Evolutionary conservation across 1,140 invertebrate genomes (phyloP).

Genomic region (Carposina sasakii): DNA sequence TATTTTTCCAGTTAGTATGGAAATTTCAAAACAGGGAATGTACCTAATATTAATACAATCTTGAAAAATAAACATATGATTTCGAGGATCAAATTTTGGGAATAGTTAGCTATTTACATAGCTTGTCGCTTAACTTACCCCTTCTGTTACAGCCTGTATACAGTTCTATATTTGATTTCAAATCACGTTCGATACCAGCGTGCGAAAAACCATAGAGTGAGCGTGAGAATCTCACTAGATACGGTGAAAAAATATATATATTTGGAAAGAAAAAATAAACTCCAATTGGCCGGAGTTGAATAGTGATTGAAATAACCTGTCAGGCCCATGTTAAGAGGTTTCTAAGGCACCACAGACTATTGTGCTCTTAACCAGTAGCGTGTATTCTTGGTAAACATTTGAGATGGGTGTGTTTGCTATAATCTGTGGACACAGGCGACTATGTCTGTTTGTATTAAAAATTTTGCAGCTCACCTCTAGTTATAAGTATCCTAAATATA

Average conservation of each 20-base stretch:
- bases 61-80: too few relatives aligned
- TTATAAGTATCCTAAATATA: background rate
- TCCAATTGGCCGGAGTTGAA: constrained; percentile 61
- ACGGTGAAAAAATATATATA: too few relatives aligned
- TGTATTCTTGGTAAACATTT: constrained; percentile 68
- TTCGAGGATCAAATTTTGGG: too few relatives aligned
- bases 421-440: constrained; percentile 44
- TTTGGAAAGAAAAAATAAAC: constrained; percentile 57
- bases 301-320: constrained; percentile 70
- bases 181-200: too few relatives aligned
- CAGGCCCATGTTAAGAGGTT: constrained; percentile 70
- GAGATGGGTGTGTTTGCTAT: constrained; percentile 57
- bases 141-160: too few relatives aligned
- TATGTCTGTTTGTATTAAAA: constrained; percentile 39
- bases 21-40: too few relatives aligned
- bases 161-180: too few relatives aligned
- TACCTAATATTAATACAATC: too few relatives aligned
- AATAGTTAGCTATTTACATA: too few relatives aligned
- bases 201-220: too few relatives aligned
- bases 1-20: too few relatives aligned
- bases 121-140: too few relatives aligned
- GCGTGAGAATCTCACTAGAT: constrained; percentile 61
- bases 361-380: constrained; percentile 62
- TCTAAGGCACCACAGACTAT: constrained; percentile 59
- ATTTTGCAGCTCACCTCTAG: constrained; percentile 43